Base-by-base conservation (phyloP, 2,797 vertebrate genomes). In the Sebastes nivosus region DNA sequence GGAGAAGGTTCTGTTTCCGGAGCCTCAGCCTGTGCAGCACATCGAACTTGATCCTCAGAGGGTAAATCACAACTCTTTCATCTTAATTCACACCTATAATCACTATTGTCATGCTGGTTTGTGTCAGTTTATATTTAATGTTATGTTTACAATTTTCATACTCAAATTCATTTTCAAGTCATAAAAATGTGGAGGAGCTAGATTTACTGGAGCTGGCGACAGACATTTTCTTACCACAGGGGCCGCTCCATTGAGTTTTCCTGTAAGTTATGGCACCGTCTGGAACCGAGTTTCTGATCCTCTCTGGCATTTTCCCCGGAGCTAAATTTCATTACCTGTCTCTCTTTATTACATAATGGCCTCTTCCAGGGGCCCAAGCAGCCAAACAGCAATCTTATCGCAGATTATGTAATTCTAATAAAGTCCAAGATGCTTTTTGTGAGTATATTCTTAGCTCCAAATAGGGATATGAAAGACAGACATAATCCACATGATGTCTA, bases 11-110 rank as follows among this genome's bases (percentile, higher is more conserved):
- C 88, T 99, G 85, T 99, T 99, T 86, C 81, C 94, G 0, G 76
- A 92, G 0, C 92, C 95, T 3, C 96, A 98, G 89, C 97, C 97
- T 0, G 74, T 99, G 59, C 96, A 97, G 5, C 96, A 96, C 88
- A 96, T 99, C 63, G 96, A 98, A 78, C 94, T 99, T 29, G 97
- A 99, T 88, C 87, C 96, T 38, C 88, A 93, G 75, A 92, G 95
- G 95, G 97, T 97, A 93, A 83, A 82, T 61, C 20, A 55, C 59
- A 11, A 1, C 61, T 55, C 22, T 4, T 7, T 55, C 67, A 59
- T 73, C 58, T n/a, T 46, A 50, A 67, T 30, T 29, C 38, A 10
- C 8, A 52, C 61, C 9, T 29, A 1, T 46, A 22, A 59, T 67
- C 22, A 57, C 36, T 27, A 22, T 36, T 42, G 25, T 54, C 0